A percentile compares a stretch with the other conserved stretches of the same genome.
Conservation (phyloP, 2,888 invertebrate genomes). For the Strigamia transsilvanica region DNA sequence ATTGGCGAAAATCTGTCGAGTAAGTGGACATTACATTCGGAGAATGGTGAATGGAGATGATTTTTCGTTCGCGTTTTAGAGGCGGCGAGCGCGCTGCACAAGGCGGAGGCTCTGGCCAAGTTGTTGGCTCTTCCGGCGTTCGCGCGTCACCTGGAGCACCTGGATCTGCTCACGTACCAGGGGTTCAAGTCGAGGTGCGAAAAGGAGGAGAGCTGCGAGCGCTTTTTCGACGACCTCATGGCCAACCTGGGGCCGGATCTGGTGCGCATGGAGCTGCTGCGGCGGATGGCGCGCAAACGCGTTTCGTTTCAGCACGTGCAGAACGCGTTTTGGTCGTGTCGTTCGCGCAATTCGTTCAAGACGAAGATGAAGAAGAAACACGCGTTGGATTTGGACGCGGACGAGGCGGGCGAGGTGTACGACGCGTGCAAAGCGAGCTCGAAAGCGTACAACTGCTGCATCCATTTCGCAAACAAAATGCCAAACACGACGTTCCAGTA, state of each 20-base stretch:
- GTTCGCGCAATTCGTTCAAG: neutral
- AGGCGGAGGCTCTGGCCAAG: constrained; percentile 9
- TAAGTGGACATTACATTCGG: neutral
- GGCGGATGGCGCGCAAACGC: neutral
- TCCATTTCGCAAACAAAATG: constrained; percentile 4
- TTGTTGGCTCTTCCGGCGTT: neutral
- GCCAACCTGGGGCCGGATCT: constrained; percentile 12
- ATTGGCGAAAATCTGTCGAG: neutral
- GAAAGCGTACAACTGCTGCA: neutral
- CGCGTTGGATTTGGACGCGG: neutral
- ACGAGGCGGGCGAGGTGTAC: constrained; percentile 26
- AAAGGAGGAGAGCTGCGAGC: neutral
- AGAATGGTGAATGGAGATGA: too few species aligned
- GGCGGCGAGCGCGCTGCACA: neutral
- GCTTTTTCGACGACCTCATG: constrained; percentile 16
- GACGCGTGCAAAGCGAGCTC: constrained; percentile 17
- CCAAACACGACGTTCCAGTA: neutral
- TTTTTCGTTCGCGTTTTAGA: neutral
- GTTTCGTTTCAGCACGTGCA: constrained; percentile 30
- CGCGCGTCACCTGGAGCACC: neutral
- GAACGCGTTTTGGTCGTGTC: constrained; percentile 8
- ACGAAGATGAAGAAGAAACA: neutral
- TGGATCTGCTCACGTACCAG: constrained; percentile 34
- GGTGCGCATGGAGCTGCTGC: neutral
- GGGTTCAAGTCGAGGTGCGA: constrained; percentile 5